Evolutionary conservation across 2,888 invertebrate genomes (phyloP).

Genomic region (Steinernema hermaphroditum): DNA sequence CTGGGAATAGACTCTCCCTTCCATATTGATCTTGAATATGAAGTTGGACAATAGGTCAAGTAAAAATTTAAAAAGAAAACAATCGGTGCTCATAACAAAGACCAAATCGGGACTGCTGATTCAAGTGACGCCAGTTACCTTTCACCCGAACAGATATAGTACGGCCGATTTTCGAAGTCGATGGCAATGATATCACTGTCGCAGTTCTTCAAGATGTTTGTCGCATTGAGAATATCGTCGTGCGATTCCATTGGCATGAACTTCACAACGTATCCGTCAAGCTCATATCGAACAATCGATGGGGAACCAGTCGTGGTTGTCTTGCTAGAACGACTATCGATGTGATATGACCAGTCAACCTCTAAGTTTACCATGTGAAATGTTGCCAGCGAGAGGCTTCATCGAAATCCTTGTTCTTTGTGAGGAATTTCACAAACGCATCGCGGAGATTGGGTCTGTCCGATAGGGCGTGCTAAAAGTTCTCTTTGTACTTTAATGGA

Average conservation of each 20-base stretch:
- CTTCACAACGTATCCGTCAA: background rate
- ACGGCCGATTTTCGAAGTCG: background rate
- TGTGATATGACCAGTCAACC: background rate
- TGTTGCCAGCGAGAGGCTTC: background rate
- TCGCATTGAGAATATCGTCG: background rate
- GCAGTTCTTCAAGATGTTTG: background rate
- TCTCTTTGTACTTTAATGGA: too few relatives aligned
- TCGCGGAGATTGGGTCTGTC: background rate
- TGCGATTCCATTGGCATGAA: background rate
- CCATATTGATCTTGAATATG: too few relatives aligned
- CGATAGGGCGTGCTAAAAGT: background rate
- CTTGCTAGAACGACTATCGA: background rate
- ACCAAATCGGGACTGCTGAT: too few relatives aligned
- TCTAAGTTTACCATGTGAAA: background rate
- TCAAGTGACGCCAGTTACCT: too few relatives aligned
- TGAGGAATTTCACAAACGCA: background rate
- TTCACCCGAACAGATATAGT: background rate
- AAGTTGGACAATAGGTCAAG: too few relatives aligned
- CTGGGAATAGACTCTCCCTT: too few relatives aligned
- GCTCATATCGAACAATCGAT: background rate
- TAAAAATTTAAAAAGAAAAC: too few relatives aligned
- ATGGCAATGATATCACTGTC: background rate
- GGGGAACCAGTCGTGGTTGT: background rate
- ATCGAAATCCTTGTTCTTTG: background rate
- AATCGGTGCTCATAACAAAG: too few relatives aligned